Evolutionary conservation across 2,888 invertebrate species (phyloP).

Genomic region (Amblyjoppa fuscipennis): DNA sequence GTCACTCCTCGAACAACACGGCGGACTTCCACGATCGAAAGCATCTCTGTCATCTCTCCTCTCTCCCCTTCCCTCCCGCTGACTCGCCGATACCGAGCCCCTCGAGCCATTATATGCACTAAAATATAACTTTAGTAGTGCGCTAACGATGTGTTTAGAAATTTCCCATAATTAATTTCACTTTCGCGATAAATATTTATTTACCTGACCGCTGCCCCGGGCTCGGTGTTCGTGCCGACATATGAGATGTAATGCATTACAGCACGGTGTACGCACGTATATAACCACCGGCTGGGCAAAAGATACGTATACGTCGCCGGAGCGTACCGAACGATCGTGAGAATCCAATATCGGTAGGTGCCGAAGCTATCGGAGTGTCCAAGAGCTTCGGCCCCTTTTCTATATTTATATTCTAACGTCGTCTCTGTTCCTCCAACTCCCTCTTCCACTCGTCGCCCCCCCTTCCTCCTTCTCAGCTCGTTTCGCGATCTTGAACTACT

Average conservation of each 20-base stretch:
- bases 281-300: constrained; percentile 19
- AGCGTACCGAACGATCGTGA: constrained; percentile 60
- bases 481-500: constrained; percentile 22
- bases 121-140: constrained; percentile 45
- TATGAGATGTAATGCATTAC: constrained; percentile 58
- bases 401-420: constrained; percentile 68
- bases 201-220: constrained; percentile 53
- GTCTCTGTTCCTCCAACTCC: constrained; percentile 53
- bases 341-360: constrained; percentile 67
- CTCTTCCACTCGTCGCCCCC: neutral
- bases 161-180: constrained; percentile 71
- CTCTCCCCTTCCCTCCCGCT: constrained; percentile 39
- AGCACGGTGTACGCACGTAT: constrained; percentile 2
- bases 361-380: constrained; percentile 56
- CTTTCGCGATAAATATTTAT: constrained; percentile 71
- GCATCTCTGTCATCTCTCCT: constrained; percentile 56
- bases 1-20: constrained; percentile 32
- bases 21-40: constrained; percentile 37
- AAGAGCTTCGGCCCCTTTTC: constrained; percentile 61
- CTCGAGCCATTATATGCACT: constrained; percentile 33
- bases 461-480: neutral
- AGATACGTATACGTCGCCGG: constrained; percentile 33
- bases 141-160: constrained; percentile 62
- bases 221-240: constrained; percentile 57
- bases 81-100: constrained; percentile 44